phyloP scores from a whole-genome alignment of 2,888 invertebrate species.

The Diaprepes abbreviatus region DNA sequence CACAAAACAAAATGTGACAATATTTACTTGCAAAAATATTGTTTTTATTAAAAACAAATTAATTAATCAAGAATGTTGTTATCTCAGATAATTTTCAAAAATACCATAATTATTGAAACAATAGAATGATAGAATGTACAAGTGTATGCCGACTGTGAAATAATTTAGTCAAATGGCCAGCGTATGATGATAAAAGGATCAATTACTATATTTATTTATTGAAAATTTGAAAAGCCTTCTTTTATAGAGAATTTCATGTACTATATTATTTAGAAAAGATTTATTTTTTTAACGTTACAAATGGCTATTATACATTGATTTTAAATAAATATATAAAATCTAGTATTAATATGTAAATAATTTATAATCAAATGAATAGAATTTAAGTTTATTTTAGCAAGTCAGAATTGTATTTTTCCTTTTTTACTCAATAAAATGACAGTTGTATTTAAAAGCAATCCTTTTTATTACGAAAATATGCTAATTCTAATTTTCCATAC shows the following conservation, averaged over 20 bases:
- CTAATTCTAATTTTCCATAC: too few species aligned
- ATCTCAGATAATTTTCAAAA: too few species aligned
- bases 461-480: too few species aligned
- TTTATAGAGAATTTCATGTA: neutral
- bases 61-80: too few species aligned
- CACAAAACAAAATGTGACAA: too few species aligned
- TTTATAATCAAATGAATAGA: conserved; percentile 4
- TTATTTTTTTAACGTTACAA: conserved; percentile 21
- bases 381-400: conserved; percentile 10
- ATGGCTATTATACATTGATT: conserved; percentile 4
- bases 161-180: neutral
- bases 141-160: too few species aligned
- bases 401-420: conserved; percentile 4
- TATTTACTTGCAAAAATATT: too few species aligned
- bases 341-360: conserved; percentile 16
- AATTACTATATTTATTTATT: neutral
- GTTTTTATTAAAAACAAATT: too few species aligned
- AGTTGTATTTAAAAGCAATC: too few species aligned
- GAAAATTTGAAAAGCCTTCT: neutral
- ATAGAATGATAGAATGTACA: too few species aligned
- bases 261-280: conserved; percentile 2
- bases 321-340: conserved; percentile 7
- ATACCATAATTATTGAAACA: too few species aligned
- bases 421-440: conserved; percentile 19
- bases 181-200: neutral